Percentiles rank a stretch among this genome's conserved stretches.
phyloP scores from a whole-genome alignment of 53 echinoderm and acorn worm species.

The Henricia sp. region DNA sequence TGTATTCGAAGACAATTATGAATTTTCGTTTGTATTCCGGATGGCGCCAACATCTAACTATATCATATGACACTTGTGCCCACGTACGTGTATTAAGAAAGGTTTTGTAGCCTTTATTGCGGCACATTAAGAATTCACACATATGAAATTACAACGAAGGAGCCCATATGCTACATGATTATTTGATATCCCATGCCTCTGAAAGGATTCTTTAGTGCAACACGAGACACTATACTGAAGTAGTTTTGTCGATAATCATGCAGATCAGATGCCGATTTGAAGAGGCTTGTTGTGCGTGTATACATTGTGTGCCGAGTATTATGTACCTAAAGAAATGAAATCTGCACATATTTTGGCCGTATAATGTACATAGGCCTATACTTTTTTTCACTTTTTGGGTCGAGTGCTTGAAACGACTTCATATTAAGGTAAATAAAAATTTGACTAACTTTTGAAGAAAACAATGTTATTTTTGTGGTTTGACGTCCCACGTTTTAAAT shows the following conservation, averaged over 20 bases:
- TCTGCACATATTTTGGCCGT: background rate
- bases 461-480: too few species aligned
- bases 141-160: background rate
- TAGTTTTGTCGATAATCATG: background rate
- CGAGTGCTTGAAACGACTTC: background rate
- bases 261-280: background rate
- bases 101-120: background rate
- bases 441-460: too few species aligned
- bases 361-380: background rate
- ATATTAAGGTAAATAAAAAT: too few species aligned
- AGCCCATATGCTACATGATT: constrained; percentile 1
- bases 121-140: constrained; percentile 5
- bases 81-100: background rate
- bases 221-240: background rate
- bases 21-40: background rate
- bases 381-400: background rate
- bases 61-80: background rate
- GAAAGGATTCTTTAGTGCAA: background rate
- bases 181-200: constrained; percentile 2
- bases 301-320: too few species aligned
- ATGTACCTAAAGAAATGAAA: background rate
- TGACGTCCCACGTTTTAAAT: too few species aligned
- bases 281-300: background rate
- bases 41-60: background rate
- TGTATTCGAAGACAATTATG: background rate